Base-by-base conservation (phyloP, 2,797 vertebrate species). In the Lacerta agilis region DNA sequence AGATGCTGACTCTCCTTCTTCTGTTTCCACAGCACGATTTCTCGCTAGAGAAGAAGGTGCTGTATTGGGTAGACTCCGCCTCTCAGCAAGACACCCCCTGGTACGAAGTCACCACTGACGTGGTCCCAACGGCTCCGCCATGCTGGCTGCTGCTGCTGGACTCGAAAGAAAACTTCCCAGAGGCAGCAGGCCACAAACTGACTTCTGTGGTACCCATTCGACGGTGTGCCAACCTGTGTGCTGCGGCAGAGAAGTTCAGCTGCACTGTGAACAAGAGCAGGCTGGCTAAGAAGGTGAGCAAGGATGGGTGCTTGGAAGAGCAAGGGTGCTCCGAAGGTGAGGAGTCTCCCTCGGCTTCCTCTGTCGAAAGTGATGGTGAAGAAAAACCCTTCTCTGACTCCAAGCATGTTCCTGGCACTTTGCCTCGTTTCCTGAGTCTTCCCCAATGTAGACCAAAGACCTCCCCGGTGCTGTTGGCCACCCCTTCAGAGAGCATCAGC, bases 101-200 rank as follows among this genome's bases (percentile, higher is more conserved):
- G 36, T 92, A 89, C 0, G 81, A 45, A 0, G 82, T 93, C n/a
- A 92, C 94, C 25, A 88, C 96, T 0, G 95, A 94, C 0, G 95
- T 94, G 0, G 17, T 93, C 20, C 97, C 98, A 5, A 97, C 98
- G 0, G 98, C 98, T 90, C 98, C 99, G 0, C 98, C 98, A 0
- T 98, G 98, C 95, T 99, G 98, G 98, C 96, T 98, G 92, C 96
- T 98, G 95, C 97, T 98, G 93, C 97, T 96, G 91, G 97, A 97
- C 87, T 91, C 97, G 0, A 96, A 91, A 94, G 97, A 55, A 0
- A 87, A 66, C 64, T 0, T n/a, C 1, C n/a, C 55, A 2, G 6
- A 75, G 83, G 89, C 92, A 0, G 87, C 89, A 87, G 91, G 27
- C 75, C 96, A 0, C 13, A 92, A 92, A n/a, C n/a, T 0, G 0